Conservation (phyloP, 2,113 vertebrate species). For the Pica pica region DNA sequence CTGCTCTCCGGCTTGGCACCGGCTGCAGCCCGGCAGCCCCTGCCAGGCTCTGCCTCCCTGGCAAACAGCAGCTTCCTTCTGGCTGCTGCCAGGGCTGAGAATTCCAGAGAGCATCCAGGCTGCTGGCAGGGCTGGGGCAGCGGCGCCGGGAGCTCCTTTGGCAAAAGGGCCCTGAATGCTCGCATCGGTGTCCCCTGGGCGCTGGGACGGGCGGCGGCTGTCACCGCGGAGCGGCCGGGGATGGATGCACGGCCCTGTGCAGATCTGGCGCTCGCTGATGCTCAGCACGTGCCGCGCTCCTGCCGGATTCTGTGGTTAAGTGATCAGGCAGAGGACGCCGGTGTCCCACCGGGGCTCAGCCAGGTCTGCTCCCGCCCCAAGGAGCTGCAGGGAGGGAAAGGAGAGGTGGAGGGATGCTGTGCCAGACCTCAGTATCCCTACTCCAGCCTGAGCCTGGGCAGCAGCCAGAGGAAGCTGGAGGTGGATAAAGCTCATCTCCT, state of each 20-base stretch:
- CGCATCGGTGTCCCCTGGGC: rapidly evolving
- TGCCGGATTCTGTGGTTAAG: neutral
- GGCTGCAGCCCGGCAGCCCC: neutral
- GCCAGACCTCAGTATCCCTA: rapidly evolving
- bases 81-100: neutral
- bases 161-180: neutral
- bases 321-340: rapidly evolving
- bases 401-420: neutral
- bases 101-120: neutral
- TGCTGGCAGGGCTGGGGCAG: neutral
- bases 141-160: neutral
- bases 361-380: rapidly evolving
- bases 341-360: rapidly evolving
- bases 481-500: neutral
- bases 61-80: neutral
- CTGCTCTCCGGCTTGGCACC: neutral
- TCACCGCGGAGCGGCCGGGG: rapidly evolving
- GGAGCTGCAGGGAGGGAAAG: neutral
- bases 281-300: rapidly evolving
- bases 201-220: neutral
- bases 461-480: slow-evolving; percentile 9
- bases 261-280: rapidly evolving
- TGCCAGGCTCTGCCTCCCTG: neutral
- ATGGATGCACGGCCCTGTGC: rapidly evolving
- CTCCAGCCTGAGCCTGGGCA: neutral